Conservation (phyloP, 2,113 vertebrate species). For the Ciconia stormi region DNA sequence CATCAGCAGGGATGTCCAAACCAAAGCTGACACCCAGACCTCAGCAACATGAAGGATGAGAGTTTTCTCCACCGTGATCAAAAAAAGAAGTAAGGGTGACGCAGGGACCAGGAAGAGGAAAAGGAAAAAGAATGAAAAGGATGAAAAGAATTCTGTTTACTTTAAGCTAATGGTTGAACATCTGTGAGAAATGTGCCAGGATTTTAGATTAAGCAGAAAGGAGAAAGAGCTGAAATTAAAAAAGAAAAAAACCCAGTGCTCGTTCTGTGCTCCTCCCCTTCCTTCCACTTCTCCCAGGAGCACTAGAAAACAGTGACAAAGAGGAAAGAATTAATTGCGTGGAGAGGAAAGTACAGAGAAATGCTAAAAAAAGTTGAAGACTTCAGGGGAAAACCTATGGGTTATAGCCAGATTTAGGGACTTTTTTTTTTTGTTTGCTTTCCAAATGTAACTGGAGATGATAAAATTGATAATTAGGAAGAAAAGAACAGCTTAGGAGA, state of each 20-base stretch:
- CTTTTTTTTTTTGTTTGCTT: not conserved
- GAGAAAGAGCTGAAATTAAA: not conserved
- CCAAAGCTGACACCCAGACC: not conserved
- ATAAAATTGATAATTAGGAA: not conserved
- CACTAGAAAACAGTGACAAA: not conserved
- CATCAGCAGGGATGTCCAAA: not conserved
- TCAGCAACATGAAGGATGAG: not conserved
- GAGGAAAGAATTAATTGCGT: not conserved
- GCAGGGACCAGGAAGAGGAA: not conserved
- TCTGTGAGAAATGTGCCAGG: not conserved
- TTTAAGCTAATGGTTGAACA: not conserved
- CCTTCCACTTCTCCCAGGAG: not conserved
- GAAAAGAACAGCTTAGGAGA: not conserved
- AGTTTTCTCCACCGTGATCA: not conserved
- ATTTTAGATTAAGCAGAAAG: not conserved
- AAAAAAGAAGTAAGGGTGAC: not conserved
- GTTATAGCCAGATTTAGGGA: not conserved
- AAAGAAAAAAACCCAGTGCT: not conserved
- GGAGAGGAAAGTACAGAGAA: not conserved
- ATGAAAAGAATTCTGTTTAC: constrained; percentile 15
- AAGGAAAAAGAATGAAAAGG: not conserved
- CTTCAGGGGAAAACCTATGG: not conserved
- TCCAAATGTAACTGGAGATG: not conserved
- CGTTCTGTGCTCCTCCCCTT: constrained; percentile 28
- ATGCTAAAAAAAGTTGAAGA: not conserved